A percentile compares a stretch with the other conserved stretches of the same genome.
Conservation (phyloP, 2,113 vertebrate genomes). For the Gobius niger region DNA sequence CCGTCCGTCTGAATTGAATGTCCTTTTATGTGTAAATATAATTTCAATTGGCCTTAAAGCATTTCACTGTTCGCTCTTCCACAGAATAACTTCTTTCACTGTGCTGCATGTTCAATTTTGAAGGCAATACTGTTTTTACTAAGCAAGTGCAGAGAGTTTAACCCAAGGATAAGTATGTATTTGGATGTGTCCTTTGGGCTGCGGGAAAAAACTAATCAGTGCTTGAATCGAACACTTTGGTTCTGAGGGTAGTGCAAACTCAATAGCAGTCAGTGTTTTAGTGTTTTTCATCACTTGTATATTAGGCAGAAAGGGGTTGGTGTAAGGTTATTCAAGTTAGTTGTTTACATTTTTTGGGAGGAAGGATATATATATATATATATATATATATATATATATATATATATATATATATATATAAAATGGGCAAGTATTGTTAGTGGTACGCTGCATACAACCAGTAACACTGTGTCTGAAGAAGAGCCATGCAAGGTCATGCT, state of each 20-base stretch:
- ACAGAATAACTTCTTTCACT: background rate
- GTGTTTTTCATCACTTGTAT: background rate
- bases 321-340: background rate
- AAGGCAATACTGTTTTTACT: background rate
- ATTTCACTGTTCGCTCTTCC: background rate
- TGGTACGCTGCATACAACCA: no score
- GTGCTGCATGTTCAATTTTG: background rate
- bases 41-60: background rate
- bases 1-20: background rate
- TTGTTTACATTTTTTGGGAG: background rate
- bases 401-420: no score
- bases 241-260: background rate
- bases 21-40: background rate
- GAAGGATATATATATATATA: background rate
- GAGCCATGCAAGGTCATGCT: no score
- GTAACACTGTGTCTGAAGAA: no score
- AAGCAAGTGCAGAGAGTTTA: background rate
- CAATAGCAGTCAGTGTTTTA: background rate
- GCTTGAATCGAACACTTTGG: background rate
- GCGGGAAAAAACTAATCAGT: conserved; percentile 6
- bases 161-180: background rate
- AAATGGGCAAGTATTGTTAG: no score
- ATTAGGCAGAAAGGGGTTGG: background rate
- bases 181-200: conserved; percentile 12
- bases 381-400: no score